phyloP scores from a whole-genome alignment of 2,797 vertebrate species.

The Chaenodraco wilsoni region DNA sequence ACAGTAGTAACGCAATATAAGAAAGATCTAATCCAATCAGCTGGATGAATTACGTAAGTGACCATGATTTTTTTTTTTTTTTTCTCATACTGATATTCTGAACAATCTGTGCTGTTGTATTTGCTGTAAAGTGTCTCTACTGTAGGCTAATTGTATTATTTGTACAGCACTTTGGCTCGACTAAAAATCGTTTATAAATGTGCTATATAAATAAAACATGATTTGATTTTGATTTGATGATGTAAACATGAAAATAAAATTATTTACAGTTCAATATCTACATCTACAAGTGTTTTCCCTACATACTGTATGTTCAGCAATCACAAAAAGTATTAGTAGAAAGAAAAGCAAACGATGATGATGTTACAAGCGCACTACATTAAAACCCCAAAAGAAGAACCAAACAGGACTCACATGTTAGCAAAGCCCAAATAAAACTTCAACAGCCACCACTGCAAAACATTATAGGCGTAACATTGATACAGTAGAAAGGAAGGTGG shows the following conservation, averaged over 20 bases:
- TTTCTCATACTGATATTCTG: too few relatives aligned
- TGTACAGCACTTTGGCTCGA: too few relatives aligned
- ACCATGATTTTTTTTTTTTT: slow-evolving; percentile 18
- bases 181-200: too few relatives aligned
- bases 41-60: slow-evolving; percentile 63
- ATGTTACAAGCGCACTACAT: slow-evolving; percentile 33
- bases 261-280: slow-evolving; percentile 79
- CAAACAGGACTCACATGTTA: slow-evolving; percentile 29
- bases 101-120: too few relatives aligned
- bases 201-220: too few relatives aligned
- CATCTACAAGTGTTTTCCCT: slow-evolving; percentile 49
- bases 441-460: slow-evolving; percentile 40
- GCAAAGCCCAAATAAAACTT: slow-evolving; percentile 34
- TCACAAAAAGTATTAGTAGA: slow-evolving; percentile 16
- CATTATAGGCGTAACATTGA: slow-evolving; percentile 37
- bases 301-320: slow-evolving; percentile 40
- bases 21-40: slow-evolving; percentile 48
- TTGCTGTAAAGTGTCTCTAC: too few relatives aligned
- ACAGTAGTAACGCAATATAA: slow-evolving; percentile 54
- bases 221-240: neutral
- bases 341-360: neutral
- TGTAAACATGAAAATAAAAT: slow-evolving; percentile 62
- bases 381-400: slow-evolving; percentile 38
- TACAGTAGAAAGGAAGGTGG: slow-evolving; percentile 50
- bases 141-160: too few relatives aligned